Percentiles rank a stretch among this genome's conserved stretches.
Evolutionary conservation across 2,797 vertebrate genomes (phyloP).

Genomic region (Todus mexicanus): DNA sequence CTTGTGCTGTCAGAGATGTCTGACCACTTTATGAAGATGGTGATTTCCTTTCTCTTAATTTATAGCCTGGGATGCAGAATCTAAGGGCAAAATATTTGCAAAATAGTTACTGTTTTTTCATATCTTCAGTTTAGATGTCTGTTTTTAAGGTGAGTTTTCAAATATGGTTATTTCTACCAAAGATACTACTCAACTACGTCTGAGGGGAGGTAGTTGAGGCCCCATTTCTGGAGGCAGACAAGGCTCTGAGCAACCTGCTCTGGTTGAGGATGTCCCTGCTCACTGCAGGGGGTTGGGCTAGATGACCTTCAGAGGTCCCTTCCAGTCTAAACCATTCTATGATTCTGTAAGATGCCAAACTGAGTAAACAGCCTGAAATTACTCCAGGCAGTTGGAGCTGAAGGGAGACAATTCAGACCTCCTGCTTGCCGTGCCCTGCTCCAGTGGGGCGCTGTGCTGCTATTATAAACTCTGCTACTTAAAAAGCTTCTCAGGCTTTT

Average conservation of each 20-base stretch:
- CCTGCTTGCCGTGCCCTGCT: background rate
- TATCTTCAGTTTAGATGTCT: background rate
- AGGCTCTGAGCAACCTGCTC: too few relatives aligned
- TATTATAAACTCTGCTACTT: background rate
- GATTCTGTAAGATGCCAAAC: too few relatives aligned
- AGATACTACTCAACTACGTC: too few relatives aligned
- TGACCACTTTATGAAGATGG: too few relatives aligned
- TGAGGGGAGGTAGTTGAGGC: too few relatives aligned
- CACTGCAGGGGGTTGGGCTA: too few relatives aligned
- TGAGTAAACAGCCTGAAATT: background rate
- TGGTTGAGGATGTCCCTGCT: too few relatives aligned
- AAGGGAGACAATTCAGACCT: background rate
- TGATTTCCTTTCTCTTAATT: background rate
- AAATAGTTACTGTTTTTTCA: background rate
- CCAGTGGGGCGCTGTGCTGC: background rate
- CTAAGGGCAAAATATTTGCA: background rate
- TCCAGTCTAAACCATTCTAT: too few relatives aligned
- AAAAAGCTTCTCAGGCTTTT: background rate
- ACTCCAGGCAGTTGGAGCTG: background rate
- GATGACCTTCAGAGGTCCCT: too few relatives aligned
- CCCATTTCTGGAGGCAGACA: too few relatives aligned
- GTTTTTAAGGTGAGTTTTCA: background rate
- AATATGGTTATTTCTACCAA: background rate
- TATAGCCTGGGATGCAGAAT: background rate
- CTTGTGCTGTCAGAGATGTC: background rate